A percentile compares a stretch with the other conserved stretches of the same genome.
phyloP scores from a whole-genome alignment of 2,797 vertebrate genomes.

The Lagocephalus sceleratus region DNA sequence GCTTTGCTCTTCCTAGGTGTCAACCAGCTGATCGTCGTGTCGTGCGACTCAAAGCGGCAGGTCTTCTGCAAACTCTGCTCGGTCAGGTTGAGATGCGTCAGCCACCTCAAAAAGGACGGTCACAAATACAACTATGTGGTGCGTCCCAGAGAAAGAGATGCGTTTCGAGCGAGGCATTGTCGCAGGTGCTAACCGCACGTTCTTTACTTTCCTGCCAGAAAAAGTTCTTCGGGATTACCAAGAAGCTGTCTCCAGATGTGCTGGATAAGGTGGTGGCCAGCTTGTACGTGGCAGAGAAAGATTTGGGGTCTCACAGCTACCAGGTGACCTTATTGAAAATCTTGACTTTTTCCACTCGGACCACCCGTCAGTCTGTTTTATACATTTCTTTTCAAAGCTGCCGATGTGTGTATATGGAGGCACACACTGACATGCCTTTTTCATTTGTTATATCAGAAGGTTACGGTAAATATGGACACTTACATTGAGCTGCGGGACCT shows the following conservation, averaged over 20 bases:
- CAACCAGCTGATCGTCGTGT: not conserved
- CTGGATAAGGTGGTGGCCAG: not conserved
- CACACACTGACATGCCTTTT: not conserved
- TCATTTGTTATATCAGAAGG: constrained; percentile 21
- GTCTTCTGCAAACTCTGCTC: not conserved
- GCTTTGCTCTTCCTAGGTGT: not conserved
- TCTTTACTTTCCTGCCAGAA: not conserved
- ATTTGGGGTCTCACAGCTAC: not conserved
- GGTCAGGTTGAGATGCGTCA: not conserved
- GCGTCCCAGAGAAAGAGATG: not conserved
- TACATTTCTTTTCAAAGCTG: not conserved
- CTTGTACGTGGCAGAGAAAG: not conserved
- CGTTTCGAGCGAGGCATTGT: not conserved
- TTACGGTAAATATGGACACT: constrained; percentile 8
- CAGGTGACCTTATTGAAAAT: not conserved
- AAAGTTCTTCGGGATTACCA: not conserved
- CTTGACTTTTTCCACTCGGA: not conserved
- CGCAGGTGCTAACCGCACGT: not conserved
- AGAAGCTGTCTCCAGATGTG: not conserved
- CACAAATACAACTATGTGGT: not conserved
- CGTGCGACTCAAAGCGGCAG: not conserved
- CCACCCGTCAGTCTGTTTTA: not conserved
- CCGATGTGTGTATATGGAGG: too few relatives aligned
- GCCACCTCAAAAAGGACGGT: not conserved
- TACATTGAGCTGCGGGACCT: constrained; percentile 39